Conservation (phyloP, 2,797 vertebrate genomes). For the Enteromius radiatus region DNA sequence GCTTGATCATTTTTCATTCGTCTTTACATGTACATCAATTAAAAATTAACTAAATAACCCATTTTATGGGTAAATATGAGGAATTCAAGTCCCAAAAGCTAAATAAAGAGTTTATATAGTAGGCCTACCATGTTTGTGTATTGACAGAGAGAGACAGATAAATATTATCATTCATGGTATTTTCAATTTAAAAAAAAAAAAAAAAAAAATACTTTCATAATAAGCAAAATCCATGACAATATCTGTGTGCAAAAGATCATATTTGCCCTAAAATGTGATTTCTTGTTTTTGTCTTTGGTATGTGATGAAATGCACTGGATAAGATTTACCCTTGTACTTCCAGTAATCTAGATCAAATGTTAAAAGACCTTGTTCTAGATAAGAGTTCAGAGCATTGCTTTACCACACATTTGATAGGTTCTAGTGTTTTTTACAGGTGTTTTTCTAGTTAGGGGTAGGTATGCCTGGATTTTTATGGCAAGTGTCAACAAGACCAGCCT, state of each 20-base stretch:
- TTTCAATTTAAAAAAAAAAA: too few relatives aligned
- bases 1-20: neutral
- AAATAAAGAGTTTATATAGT: neutral
- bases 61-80: neutral
- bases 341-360: neutral
- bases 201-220: too few relatives aligned
- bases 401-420: neutral
- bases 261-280: neutral
- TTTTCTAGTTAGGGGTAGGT: neutral
- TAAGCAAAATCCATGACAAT: neutral
- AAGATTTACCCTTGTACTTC: neutral
- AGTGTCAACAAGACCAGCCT: slow-evolving; percentile 7
- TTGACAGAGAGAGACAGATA: neutral
- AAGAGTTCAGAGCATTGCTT: neutral
- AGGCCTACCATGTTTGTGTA: neutral
- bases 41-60: neutral
- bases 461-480: neutral
- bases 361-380: neutral
- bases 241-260: neutral
- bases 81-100: neutral
- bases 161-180: neutral
- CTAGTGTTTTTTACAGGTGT: neutral
- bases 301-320: neutral
- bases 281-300: neutral
- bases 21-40: neutral